These are phyloP conservation scores for Drosophila pallidifrons DNA, from an alignment of 1,140 invertebrate species.

Conservation along the genomic window DNA sequence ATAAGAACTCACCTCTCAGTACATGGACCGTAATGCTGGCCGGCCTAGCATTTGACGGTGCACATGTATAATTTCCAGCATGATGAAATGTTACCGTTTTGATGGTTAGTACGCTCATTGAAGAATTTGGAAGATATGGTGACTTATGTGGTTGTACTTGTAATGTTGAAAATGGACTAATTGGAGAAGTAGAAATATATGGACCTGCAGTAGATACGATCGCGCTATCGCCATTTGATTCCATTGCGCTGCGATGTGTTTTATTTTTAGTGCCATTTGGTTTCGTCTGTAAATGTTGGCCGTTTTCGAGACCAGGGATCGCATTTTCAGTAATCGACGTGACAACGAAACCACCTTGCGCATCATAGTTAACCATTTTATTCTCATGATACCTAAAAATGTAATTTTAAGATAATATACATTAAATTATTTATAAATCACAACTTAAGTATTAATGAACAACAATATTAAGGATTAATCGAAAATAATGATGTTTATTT, in stretches of 20 bases:
- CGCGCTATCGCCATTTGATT: constrained; percentile 16
- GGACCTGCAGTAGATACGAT: constrained; percentile 19
- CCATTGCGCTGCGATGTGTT: constrained; percentile 30
- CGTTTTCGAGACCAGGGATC: constrained; percentile 39
- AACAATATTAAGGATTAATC: too few relatives aligned
- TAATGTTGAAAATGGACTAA: constrained; percentile 37
- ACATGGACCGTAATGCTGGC: constrained; percentile 90
- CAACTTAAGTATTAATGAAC: too few relatives aligned
- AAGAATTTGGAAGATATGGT: constrained; percentile 68
- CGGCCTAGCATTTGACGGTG: constrained; percentile 89
- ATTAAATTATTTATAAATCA: background rate
- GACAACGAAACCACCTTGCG: constrained; percentile 85
- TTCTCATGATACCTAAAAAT: constrained; percentile 88
- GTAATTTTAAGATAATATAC: background rate
- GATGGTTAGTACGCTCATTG: constrained; percentile 79
- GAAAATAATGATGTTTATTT: too few relatives aligned
- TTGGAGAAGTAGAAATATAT: constrained; percentile 31
- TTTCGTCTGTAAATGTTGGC: constrained; percentile 22
- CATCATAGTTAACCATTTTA: constrained; percentile 91
- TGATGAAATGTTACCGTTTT: constrained; percentile 84
- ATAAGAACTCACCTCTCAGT: constrained; percentile 81
- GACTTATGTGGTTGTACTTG: constrained; percentile 76
- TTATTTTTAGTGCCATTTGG: constrained; percentile 41
- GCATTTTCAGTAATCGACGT: constrained; percentile 60
- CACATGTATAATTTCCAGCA: constrained; percentile 89